These are phyloP conservation scores for Shargacucullia verbasci DNA, from an alignment of 2,888 invertebrate species.

Conservation along the genomic window DNA sequence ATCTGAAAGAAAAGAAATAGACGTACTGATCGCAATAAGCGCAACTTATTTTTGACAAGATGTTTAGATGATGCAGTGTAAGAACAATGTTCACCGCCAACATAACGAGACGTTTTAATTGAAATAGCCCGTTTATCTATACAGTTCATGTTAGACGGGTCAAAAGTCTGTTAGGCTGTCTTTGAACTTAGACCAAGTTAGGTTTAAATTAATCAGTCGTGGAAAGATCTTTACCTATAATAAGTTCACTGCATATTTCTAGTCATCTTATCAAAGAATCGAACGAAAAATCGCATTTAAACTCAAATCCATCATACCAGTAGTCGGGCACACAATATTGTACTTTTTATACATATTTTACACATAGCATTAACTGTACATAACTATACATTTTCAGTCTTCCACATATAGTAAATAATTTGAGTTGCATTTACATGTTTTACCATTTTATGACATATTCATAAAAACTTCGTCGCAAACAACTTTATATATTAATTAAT, in stretches of 20 bases:
- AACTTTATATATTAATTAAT: conserved; percentile 36
- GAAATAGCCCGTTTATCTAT: too few species aligned
- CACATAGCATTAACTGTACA: conserved; percentile 77
- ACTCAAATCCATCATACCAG: conserved; percentile 61
- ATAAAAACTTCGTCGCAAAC: conserved; percentile 72
- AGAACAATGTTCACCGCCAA: not conserved
- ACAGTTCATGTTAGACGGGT: too few species aligned
- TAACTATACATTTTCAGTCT: conserved; percentile 81
- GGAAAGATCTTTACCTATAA: conserved; percentile 11
- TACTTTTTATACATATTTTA: conserved; percentile 79
- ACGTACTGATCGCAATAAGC: conserved; percentile 48
- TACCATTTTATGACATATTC: conserved; percentile 53
- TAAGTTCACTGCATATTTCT: conserved; percentile 46
- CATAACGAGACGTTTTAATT: too few species aligned
- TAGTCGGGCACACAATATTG: conserved; percentile 75
- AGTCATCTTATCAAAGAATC: conserved; percentile 52
- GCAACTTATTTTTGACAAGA: conserved; percentile 46
- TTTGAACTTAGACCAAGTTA: not conserved
- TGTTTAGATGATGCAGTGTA: conserved; percentile 50
- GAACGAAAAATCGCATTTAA: conserved; percentile 50
- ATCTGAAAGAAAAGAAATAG: conserved; percentile 72
- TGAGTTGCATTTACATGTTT: conserved; percentile 34
- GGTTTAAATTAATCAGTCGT: conserved; percentile 1
- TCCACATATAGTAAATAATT: conserved; percentile 69
- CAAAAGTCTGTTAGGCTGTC: too few species aligned